Evolutionary conservation across 2,113 vertebrate species (phyloP), one percentile per base, ranked within the genome.

Genomic region (Pipa parva): DNA sequence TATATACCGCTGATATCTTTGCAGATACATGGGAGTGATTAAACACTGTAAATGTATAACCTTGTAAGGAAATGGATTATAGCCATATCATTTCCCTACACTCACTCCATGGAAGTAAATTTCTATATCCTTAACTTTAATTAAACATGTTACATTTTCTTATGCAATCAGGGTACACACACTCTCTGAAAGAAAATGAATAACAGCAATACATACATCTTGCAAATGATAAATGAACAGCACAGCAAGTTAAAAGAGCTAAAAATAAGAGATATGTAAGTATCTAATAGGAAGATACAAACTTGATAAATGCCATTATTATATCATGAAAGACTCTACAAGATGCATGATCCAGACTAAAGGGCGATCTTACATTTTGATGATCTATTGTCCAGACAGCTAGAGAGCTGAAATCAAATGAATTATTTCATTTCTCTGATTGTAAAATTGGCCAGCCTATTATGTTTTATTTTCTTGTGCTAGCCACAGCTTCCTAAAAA

Each of bases 401-500:
- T 72, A 49, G 63, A 68, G 68, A 66, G 74, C 71, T 66, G 61
- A 57, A 72, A 80, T 80, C 73, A 77, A 73, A 74, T 79, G 76
- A 80, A 73, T 79, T 71, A 79, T 77, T 71, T 37, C 18, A 58
- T 49, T 39, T 2, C 73, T 3, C 33, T 71, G 72, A 63, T 75
- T 73, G 75, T 59, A 55, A 74, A 81, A 77, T 78, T 63, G 62
- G 68, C 73, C 74, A 72, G 55, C 55, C 72, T 68, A 71, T 79
- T 77, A 77, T 76, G 51, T 71, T 77, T 77, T 71, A 73, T 59
- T 71, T 73, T 78, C 71, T 74, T 57, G 70, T 73, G 77, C 72
- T 66, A 76, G 71, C 36, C 75, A 55, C 51, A 33, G 66, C 71
- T 74, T 73, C 48, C 72, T 73, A 74, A 75, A 69, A 73, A 59